These are phyloP conservation scores for Daubentonia madagascariensis DNA, from an alignment of 2,113 vertebrate genomes.

Conservation along the genomic window DNA sequence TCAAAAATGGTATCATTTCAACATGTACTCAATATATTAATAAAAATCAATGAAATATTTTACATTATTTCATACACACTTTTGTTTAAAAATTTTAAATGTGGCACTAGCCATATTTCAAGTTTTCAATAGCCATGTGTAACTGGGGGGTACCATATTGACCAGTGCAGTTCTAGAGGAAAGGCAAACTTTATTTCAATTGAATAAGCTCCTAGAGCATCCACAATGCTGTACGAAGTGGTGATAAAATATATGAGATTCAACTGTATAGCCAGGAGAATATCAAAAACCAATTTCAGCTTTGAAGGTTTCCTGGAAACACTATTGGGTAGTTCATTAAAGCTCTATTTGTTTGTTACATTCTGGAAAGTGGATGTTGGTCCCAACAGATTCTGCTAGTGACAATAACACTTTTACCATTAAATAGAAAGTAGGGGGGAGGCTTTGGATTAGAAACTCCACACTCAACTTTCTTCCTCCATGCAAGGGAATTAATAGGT, in stretches of 20 bases:
- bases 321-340: neutral
- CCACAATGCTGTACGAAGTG: neutral
- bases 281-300: slow-evolving; percentile 3
- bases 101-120: neutral
- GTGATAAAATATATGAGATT: neutral
- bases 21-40: neutral
- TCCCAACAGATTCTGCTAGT: neutral
- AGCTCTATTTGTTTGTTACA: neutral
- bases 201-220: neutral
- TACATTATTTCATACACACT: neutral
- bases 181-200: neutral
- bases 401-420: neutral
- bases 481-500: neutral
- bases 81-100: neutral
- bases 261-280: neutral
- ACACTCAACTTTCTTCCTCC: neutral
- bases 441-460: neutral
- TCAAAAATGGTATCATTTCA: neutral
- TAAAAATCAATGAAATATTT: neutral
- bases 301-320: neutral
- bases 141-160: neutral
- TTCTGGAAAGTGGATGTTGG: neutral
- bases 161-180: neutral
- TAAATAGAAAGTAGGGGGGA: neutral
- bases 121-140: neutral